These are phyloP conservation scores for Serripes groenlandicus DNA, from an alignment of 2,888 invertebrate species.

Conservation along the genomic window DNA sequence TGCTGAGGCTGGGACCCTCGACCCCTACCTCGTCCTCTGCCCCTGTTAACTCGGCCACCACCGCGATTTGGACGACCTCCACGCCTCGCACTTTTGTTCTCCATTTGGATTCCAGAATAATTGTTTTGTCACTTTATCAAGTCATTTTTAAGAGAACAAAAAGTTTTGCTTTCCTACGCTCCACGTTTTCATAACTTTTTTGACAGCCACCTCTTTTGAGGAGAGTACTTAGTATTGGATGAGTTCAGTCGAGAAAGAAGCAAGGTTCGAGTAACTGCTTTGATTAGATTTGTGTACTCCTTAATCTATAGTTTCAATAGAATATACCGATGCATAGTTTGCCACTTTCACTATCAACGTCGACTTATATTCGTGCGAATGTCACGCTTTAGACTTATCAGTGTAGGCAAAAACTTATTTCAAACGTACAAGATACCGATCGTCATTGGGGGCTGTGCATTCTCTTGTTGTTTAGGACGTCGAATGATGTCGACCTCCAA, in stretches of 20 bases:
- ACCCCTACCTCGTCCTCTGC: conserved; percentile 67
- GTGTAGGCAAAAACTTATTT: conserved; percentile 8
- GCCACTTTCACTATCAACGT: neutral
- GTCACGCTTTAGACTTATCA: conserved; percentile 8
- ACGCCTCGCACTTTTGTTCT: conserved; percentile 57
- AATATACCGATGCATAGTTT: neutral
- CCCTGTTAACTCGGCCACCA: conserved; percentile 73
- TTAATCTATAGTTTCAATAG: neutral
- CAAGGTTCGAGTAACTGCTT: neutral
- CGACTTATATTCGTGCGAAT: neutral
- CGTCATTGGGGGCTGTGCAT: neutral
- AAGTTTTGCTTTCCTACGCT: neutral
- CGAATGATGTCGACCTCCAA: neutral
- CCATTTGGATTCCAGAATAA: conserved; percentile 32
- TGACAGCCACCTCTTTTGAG: conserved; percentile 16
- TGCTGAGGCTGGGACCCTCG: conserved; percentile 51
- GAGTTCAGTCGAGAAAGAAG: neutral
- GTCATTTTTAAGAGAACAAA: neutral
- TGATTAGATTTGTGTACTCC: neutral
- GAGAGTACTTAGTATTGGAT: neutral
- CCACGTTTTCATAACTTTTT: neutral
- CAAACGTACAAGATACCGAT: neutral
- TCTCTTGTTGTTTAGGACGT: neutral
- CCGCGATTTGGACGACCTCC: conserved; percentile 79
- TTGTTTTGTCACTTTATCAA: neutral